Percentiles rank a stretch among this genome's conserved stretches.
phyloP scores from a whole-genome alignment of 2,797 vertebrate genomes.

The Eremophila alpestris region DNA sequence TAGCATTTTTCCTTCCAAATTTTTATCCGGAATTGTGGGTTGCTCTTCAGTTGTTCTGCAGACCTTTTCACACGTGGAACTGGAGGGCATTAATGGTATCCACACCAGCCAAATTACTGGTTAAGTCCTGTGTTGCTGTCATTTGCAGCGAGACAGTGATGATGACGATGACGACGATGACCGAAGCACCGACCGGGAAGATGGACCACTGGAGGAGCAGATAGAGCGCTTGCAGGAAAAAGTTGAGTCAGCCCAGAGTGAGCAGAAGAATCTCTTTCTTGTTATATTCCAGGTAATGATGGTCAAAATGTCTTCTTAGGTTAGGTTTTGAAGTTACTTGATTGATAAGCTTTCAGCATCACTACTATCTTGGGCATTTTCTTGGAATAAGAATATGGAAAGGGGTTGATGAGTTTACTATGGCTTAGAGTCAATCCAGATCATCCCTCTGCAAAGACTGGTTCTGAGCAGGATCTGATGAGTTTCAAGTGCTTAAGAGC shows the following conservation, averaged over 20 bases:
- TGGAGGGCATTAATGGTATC: rapidly evolving
- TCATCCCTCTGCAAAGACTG: neutral
- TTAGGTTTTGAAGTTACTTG: neutral
- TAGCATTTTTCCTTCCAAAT: neutral
- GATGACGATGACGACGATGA: conserved; percentile 88
- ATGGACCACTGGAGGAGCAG: conserved; percentile 94
- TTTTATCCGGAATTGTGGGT: neutral
- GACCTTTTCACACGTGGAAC: rapidly evolving
- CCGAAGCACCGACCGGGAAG: conserved; percentile 92
- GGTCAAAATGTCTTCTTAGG: neutral
- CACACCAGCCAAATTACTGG: neutral
- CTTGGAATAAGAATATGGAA: neutral
- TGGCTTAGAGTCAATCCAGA: neutral
- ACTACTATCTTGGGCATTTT: neutral
- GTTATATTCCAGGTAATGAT: conserved; percentile 94
- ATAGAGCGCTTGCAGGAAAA: conserved; percentile 96
- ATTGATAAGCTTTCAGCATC: neutral
- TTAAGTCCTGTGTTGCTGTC: neutral
- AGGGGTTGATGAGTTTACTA: neutral
- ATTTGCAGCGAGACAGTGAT: conserved; percentile 80
- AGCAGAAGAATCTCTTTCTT: conserved; percentile 98
- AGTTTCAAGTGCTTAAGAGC: neutral
- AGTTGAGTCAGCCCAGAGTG: conserved; percentile 96
- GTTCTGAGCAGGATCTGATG: neutral
- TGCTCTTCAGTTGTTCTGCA: neutral